These are phyloP conservation scores for Penaeus monodon DNA, from an alignment of 2,888 invertebrate species.

Conservation along the genomic window DNA sequence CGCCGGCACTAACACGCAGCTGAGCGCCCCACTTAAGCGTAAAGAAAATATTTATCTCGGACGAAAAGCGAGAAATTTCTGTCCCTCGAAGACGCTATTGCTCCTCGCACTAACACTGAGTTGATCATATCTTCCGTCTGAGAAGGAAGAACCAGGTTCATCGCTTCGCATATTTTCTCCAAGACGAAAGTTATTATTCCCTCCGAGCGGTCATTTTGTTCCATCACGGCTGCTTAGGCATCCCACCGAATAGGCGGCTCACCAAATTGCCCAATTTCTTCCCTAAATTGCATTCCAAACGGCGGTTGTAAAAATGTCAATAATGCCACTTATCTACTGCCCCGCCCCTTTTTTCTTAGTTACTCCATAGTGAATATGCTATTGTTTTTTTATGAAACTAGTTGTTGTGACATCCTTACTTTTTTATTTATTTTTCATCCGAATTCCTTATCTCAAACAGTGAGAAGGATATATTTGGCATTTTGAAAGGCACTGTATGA, in stretches of 20 bases:
- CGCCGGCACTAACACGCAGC: too few species aligned
- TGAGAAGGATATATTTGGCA: too few species aligned
- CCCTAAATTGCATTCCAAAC: slow-evolving; percentile 56
- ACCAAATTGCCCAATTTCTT: slow-evolving; percentile 53
- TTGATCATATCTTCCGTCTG: too few species aligned
- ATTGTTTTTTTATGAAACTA: not conserved
- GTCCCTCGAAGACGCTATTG: too few species aligned
- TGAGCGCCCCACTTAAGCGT: too few species aligned
- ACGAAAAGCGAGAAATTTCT: too few species aligned
- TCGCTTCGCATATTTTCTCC: too few species aligned
- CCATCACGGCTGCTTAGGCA: slow-evolving; percentile 51
- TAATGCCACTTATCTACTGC: slow-evolving; percentile 50
- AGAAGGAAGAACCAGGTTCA: too few species aligned
- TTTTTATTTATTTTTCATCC: not conserved
- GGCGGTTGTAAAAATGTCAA: slow-evolving; percentile 52
- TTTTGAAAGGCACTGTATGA: too few species aligned
- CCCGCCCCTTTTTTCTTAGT: slow-evolving; percentile 21
- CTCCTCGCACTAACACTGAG: too few species aligned
- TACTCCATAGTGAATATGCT: slow-evolving; percentile 4
- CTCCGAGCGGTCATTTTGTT: slow-evolving; percentile 30
- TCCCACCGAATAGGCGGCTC: slow-evolving; percentile 40
- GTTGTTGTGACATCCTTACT: not conserved
- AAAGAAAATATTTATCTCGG: too few species aligned
- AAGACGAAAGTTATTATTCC: too few species aligned
- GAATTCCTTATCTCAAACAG: not conserved